Evolutionary conservation across 2,888 invertebrate species (phyloP).

Genomic region (Caenorhabditis sp.): DNA sequence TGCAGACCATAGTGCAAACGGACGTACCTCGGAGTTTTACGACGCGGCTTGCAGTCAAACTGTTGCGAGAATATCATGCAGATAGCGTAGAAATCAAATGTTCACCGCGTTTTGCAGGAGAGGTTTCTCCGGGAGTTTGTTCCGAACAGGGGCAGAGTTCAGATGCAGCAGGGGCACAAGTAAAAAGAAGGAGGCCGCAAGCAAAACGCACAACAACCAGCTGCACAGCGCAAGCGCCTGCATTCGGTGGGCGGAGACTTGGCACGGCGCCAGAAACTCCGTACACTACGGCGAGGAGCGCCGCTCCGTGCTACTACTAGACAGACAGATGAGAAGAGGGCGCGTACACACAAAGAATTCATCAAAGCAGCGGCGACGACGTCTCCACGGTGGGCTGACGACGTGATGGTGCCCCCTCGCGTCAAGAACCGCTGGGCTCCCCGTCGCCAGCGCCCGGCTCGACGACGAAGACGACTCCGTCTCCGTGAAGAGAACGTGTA

Average conservation of each 20-base stretch:
- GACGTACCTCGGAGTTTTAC: constrained; percentile 1
- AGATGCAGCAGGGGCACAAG: constrained; percentile 2
- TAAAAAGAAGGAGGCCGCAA: constrained; percentile 20
- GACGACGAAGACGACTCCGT: not conserved
- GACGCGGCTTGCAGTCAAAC: constrained; percentile 16
- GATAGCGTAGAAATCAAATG: not conserved
- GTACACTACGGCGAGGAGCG: constrained; percentile 39
- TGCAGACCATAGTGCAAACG: not conserved
- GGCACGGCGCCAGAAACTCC: constrained; percentile 53
- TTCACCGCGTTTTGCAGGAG: not conserved
- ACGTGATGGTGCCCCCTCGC: constrained; percentile 46
- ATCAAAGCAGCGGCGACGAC: constrained; percentile 42
- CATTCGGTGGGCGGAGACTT: constrained; percentile 46
- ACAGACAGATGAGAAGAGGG: constrained; percentile 22
- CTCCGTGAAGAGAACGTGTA: constrained; percentile 27
- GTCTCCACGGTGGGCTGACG: constrained; percentile 32
- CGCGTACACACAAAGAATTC: constrained; percentile 41
- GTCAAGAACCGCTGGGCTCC: constrained; percentile 31
- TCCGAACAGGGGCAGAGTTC: constrained; percentile 7
- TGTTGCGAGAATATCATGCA: constrained; percentile 13
- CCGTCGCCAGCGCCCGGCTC: not conserved
- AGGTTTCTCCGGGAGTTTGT: not conserved
- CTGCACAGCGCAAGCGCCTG: constrained; percentile 41
- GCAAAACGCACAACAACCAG: constrained; percentile 41
- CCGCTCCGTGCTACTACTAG: constrained; percentile 35